These are phyloP conservation scores for Aleadryas rufinucha DNA, from an alignment of 2,113 vertebrate genomes.

Conservation along the genomic window DNA sequence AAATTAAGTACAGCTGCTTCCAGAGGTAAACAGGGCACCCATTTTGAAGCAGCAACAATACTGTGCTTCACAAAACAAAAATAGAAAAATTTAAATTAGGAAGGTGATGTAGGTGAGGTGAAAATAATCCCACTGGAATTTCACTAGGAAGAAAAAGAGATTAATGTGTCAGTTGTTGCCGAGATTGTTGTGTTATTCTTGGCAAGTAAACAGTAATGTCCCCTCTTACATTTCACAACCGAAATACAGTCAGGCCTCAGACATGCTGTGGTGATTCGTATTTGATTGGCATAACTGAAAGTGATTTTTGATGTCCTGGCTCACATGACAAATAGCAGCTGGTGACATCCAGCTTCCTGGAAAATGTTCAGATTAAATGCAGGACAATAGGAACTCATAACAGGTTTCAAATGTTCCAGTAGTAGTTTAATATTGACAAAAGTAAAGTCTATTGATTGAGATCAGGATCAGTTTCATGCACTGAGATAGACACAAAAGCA, in stretches of 20 bases:
- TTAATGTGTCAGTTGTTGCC: not conserved
- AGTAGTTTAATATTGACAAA: constrained; percentile 23
- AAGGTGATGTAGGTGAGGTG: not conserved
- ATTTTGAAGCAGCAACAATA: not conserved
- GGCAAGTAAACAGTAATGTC: not conserved
- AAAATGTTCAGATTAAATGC: not conserved
- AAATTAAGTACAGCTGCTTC: not conserved
- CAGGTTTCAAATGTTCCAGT: not conserved
- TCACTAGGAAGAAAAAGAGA: not conserved
- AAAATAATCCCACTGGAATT: not conserved
- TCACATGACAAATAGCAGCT: not conserved
- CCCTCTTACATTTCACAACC: not conserved
- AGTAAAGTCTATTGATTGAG: not conserved
- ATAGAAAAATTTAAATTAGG: not conserved
- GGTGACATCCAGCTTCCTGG: not conserved
- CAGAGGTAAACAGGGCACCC: not conserved
- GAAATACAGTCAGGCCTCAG: not conserved
- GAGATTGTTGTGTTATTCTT: not conserved
- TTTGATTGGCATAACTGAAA: not conserved
- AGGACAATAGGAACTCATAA: not conserved
- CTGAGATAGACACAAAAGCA: not conserved
- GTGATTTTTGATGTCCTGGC: not conserved
- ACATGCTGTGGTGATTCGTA: not conserved
- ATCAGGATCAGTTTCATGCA: not conserved
- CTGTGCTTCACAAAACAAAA: not conserved